Evolutionary conservation across 2,113 vertebrate species (phyloP).

Genomic region (Pelodiscus sinensis): DNA sequence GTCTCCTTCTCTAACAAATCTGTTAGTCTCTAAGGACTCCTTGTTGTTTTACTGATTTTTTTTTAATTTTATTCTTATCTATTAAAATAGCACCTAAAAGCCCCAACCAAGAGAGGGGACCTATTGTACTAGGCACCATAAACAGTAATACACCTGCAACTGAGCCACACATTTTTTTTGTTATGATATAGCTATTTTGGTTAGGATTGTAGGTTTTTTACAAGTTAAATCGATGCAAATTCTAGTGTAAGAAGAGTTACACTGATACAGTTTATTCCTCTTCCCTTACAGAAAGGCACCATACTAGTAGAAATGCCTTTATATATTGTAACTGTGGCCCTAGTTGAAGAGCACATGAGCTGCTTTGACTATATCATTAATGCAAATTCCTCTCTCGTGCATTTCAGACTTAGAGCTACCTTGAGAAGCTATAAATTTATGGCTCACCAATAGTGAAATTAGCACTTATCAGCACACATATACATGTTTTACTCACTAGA

Average conservation of each 20-base stretch:
- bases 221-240: not conserved
- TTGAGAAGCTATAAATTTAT: not conserved
- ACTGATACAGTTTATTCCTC: not conserved
- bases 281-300: not conserved
- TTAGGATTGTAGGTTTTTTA: not conserved
- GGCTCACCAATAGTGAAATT: not conserved
- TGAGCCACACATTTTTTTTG: not conserved
- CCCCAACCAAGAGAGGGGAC: not conserved
- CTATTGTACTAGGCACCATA: not conserved
- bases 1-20: too few species aligned
- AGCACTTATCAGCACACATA: not conserved
- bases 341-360: not conserved
- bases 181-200: not conserved
- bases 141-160: not conserved
- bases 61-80: not conserved
- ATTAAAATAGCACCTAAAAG: not conserved
- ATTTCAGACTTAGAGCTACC: not conserved
- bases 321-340: not conserved
- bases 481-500: constrained; percentile 82
- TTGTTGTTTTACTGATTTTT: not conserved
- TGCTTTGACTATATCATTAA: not conserved
- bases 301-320: not conserved
- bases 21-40: too few species aligned
- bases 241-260: not conserved
- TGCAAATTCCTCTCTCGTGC: not conserved